Conservation (phyloP, 2,888 invertebrate genomes). For the Drosophila emarginata region DNA sequence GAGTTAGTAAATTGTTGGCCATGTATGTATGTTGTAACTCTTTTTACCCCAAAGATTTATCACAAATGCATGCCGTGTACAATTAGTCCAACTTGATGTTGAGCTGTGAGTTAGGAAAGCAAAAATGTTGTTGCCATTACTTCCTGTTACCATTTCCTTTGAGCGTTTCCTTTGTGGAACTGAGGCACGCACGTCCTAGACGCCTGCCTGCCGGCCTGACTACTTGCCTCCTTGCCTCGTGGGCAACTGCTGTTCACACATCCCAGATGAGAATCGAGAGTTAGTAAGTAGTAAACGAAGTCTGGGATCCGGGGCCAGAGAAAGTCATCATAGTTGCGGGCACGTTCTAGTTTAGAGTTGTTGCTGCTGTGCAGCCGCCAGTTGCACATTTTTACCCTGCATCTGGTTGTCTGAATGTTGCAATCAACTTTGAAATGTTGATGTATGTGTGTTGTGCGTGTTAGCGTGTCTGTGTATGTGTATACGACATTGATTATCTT, state of each 20-base stretch:
- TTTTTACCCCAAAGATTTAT: slow-evolving; percentile 37
- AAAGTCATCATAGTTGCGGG: slow-evolving; percentile 29
- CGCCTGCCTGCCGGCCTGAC: neutral
- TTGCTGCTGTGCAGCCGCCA: slow-evolving; percentile 30
- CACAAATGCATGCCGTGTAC: slow-evolving; percentile 42
- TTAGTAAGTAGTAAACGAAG: neutral
- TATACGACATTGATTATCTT: slow-evolving; percentile 66
- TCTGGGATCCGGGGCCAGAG: neutral
- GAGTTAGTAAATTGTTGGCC: neutral
- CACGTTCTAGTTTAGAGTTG: slow-evolving; percentile 38
- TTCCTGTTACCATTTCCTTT: slow-evolving; percentile 72
- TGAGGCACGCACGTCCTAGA: slow-evolving; percentile 61
- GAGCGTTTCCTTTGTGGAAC: slow-evolving; percentile 57
- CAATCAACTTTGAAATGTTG: slow-evolving; percentile 68
- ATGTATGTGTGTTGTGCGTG: slow-evolving; percentile 26
- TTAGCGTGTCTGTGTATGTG: slow-evolving; percentile 41
- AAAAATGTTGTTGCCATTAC: slow-evolving; percentile 60
- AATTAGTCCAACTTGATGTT: slow-evolving; percentile 56
- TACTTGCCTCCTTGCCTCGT: slow-evolving; percentile 8
- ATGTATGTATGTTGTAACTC: slow-evolving; percentile 20
- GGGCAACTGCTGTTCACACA: neutral
- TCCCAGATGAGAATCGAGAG: neutral
- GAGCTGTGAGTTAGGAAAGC: slow-evolving; percentile 46
- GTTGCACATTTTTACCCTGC: slow-evolving; percentile 42
- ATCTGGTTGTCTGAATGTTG: slow-evolving; percentile 42